These are phyloP conservation scores for Sycophaga agraensis DNA, from an alignment of 1,140 invertebrate species.

Conservation along the genomic window DNA sequence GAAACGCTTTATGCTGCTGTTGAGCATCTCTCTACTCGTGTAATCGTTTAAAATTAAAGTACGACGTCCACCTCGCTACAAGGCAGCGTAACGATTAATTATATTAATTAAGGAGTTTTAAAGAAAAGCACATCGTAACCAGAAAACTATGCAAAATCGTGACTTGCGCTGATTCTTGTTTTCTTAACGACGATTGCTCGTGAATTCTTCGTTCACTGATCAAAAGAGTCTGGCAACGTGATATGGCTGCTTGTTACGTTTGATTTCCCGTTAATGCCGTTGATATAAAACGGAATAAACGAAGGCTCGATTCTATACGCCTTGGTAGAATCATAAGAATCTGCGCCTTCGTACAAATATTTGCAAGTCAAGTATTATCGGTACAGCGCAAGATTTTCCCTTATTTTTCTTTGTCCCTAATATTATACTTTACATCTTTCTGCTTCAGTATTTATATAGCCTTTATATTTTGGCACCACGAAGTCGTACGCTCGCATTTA, in stretches of 20 bases:
- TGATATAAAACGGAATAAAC: slow-evolving; percentile 41
- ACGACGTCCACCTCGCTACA: neutral
- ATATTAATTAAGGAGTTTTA: neutral
- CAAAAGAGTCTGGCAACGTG: slow-evolving; percentile 35
- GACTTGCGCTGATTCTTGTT: slow-evolving; percentile 18
- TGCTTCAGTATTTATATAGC: slow-evolving; percentile 34
- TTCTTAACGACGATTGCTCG: neutral
- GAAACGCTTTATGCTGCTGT: neutral
- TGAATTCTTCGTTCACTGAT: neutral
- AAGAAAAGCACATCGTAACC: slow-evolving; percentile 7
- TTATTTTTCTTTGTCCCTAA: slow-evolving; percentile 11
- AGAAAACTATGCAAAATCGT: slow-evolving; percentile 1
- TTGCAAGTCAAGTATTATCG: slow-evolving; percentile 14
- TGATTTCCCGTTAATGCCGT: slow-evolving; percentile 17
- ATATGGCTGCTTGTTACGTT: slow-evolving; percentile 38
- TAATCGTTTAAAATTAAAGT: neutral
- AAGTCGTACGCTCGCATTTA: slow-evolving; percentile 40
- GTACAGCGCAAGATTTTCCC: slow-evolving; percentile 25
- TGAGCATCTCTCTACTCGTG: neutral
- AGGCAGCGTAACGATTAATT: too few species aligned
- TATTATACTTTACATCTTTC: slow-evolving; percentile 20
- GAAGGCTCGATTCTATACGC: slow-evolving; percentile 57
- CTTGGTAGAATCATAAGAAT: slow-evolving; percentile 35
- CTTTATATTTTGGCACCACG: slow-evolving; percentile 51
- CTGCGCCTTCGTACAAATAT: slow-evolving; percentile 29